Conservation (phyloP, 1,140 invertebrate genomes). For the Habropoda laboriosa region DNA sequence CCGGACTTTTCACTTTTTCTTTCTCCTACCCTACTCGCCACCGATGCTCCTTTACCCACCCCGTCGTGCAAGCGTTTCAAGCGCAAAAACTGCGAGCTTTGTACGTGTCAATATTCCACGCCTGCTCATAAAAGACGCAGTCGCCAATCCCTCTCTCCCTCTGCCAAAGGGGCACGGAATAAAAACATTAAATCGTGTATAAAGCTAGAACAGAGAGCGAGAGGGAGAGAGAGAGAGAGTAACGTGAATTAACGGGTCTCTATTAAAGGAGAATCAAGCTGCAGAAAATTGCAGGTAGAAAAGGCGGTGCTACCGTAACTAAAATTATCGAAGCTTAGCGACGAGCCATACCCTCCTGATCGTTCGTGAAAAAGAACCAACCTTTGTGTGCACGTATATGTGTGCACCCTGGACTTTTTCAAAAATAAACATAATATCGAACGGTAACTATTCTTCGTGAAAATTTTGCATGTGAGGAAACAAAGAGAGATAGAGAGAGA, state of each 20-base stretch:
- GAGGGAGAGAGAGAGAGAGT: too few species aligned
- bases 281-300: slow-evolving; percentile 2
- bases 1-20: neutral
- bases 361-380: neutral
- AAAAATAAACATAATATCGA: neutral
- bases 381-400: neutral
- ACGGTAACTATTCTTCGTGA: neutral
- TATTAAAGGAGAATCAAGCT: slow-evolving; percentile 25
- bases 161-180: slow-evolving; percentile 14
- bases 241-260: slow-evolving; percentile 22
- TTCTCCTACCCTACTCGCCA: neutral
- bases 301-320: neutral
- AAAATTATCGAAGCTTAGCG: slow-evolving; percentile 26
- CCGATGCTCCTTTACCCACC: too few species aligned
- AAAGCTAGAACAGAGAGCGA: too few species aligned
- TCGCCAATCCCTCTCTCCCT: neutral
- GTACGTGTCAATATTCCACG: slow-evolving; percentile 40
- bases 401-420: too few species aligned
- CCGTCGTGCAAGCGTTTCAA: slow-evolving; percentile 3
- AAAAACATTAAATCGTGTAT: slow-evolving; percentile 36
- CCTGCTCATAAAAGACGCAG: slow-evolving; percentile 28
- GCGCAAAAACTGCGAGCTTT: slow-evolving; percentile 37
- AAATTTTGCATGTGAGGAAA: neutral
- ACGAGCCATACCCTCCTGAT: neutral
- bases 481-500: too few species aligned